Base-by-base conservation (phyloP, 2,888 invertebrate genomes). In the Myopa testacea region DNA sequence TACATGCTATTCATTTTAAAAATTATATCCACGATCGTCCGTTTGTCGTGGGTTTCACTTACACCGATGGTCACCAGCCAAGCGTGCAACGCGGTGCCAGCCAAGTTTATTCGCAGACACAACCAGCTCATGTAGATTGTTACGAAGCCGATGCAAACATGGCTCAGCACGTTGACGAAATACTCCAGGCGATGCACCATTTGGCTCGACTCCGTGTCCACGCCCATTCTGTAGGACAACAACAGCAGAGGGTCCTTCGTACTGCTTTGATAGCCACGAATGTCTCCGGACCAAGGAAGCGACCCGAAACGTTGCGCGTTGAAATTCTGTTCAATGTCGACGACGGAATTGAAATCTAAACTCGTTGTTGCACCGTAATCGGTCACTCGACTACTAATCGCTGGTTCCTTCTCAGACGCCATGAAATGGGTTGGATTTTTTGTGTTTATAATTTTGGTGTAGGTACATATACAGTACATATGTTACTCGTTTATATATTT, bases 11-110 rank as follows among this genome's bases (percentile, higher is more conserved):
- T 12, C 50, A 50, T 50, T 12, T 12, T 50, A 50, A 50, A 50
- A n/a, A n/a, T n/a, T n/a, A n/a, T n/a, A n/a, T n/a, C n/a, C n/a
- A 45, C 10, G 1, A 1, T 6, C 45, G 45, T 45, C 45, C 10
- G 4, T 45, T 45, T 45, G 6, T 55, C 55, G 8, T 55, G 5
- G 10, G 45, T n/a, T 55, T n/a, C 0, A 84, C 87, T 84, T 82
- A 88, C 88, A 26, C 88, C 88, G 7, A 88, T 84, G 37, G 88
- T 87, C 12, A 86, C 88, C 65, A 88, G 80, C 86, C 86, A 88
- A 40, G 87, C 87, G 76, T 88, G 88, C 26, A 88, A 76, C 0
- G 84, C 77, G 0, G 87, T 87, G 58, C 84, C 83, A 4, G 76
- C 72, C 3, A 88, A 80, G 4, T 85, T 84, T 0, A 80, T 83